These are phyloP conservation scores for Byasa hedistus DNA, from an alignment of 2,888 invertebrate genomes.

Conservation along the genomic window DNA sequence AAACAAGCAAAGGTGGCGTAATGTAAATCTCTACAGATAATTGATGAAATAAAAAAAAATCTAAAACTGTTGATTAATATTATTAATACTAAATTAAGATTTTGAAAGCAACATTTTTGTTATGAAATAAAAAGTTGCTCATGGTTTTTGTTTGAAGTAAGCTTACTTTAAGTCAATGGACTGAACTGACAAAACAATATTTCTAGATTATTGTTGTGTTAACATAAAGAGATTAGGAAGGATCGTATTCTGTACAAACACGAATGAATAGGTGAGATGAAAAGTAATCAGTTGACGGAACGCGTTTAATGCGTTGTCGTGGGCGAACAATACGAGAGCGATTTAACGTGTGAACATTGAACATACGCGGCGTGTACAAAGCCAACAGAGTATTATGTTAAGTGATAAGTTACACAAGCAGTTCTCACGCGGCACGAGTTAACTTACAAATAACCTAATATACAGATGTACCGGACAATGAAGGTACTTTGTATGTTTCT, in stretches of 20 bases:
- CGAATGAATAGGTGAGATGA: not conserved
- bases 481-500: constrained; percentile 16
- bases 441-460: constrained; percentile 16
- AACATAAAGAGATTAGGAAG: not conserved
- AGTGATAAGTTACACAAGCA: constrained; percentile 25
- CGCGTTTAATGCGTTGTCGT: not conserved
- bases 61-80: no score
- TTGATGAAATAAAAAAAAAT: no score
- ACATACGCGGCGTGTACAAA: constrained; percentile 20
- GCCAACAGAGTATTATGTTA: constrained; percentile 27
- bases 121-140: not conserved
- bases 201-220: not conserved
- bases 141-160: not conserved
- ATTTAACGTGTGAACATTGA: constrained; percentile 10
- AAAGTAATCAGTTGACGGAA: not conserved
- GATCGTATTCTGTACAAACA: not conserved
- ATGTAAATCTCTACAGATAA: constrained; percentile 57
- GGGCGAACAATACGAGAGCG: not conserved
- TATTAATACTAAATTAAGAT: no score
- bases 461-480: constrained; percentile 9
- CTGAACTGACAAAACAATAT: not conserved
- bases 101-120: no score
- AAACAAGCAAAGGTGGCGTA: constrained; percentile 57
- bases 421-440: constrained; percentile 23
- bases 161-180: not conserved